Evolutionary conservation across 2,888 invertebrate species (phyloP), one percentile per base, ranked within the genome.

Genomic region (Synergus itoensis): DNA sequence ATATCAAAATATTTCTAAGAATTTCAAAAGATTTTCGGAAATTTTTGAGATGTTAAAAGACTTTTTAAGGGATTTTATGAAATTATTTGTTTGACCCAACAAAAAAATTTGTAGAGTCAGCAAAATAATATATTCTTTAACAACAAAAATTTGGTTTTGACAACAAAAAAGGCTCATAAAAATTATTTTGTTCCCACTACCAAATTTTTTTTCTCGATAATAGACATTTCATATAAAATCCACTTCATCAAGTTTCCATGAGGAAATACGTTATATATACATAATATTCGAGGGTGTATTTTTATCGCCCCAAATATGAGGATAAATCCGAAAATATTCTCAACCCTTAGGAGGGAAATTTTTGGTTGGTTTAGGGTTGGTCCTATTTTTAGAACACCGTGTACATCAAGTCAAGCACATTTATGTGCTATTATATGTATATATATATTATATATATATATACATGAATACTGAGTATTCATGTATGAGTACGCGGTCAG

Each of bases 401-500:
- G 69, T 69, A 69, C 16, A 28, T 36, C 36, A 73, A 53, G 36
- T 53, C 36, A 40, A 64, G 41, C 41, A 64, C 64, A 64, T 64
- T 41, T 64, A 64, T 64, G 64, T 40, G n/a, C 41, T 28, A 28
- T 28, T 28, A 36, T 36, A 36, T 36, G 5, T 36, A 36, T 36
- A 36, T 36, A 36, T 36, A 36, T 0, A 36, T 1, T 28, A 28
- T 28, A 28, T 28, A 2, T 36, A 36, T 4, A 0, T 36, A 5
- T 4, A 64, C 64, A 60, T 14, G n/a, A 40, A 64, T 36, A 36
- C 5, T 28, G 40, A 36, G 16, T 9, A 28, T 28, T 18, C 14
- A 75, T 78, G 45, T 36, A 77, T 60, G 80, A 79, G 80, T 78
- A 80, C 79, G 82, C 77, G 83, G 80, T 78, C 80, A 67, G 36